Evolutionary conservation across 2,888 invertebrate species (phyloP).

Genomic region (Orthosia cruda): DNA sequence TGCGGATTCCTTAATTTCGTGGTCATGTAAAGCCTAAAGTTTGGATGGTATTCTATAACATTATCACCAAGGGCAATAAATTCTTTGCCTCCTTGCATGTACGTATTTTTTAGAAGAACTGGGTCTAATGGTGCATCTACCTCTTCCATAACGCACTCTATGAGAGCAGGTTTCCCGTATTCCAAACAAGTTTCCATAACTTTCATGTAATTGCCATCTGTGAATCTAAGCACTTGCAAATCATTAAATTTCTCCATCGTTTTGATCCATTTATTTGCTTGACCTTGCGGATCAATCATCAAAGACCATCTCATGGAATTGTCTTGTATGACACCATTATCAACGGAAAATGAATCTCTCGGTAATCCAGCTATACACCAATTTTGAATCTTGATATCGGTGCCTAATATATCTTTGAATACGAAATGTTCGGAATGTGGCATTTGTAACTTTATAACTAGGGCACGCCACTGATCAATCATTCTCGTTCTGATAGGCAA

Average conservation of each 20-base stretch:
- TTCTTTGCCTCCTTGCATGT: slow-evolving; percentile 94
- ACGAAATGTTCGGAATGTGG: slow-evolving; percentile 95
- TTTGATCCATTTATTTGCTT: slow-evolving; percentile 97
- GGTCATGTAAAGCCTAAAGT: slow-evolving; percentile 96
- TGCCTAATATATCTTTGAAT: slow-evolving; percentile 95
- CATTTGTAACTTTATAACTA: slow-evolving; percentile 93
- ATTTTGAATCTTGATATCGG: slow-evolving; percentile 96
- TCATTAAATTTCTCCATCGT: slow-evolving; percentile 95
- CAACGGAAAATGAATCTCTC: slow-evolving; percentile 95
- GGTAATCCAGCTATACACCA: slow-evolving; percentile 97
- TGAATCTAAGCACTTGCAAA: slow-evolving; percentile 94
- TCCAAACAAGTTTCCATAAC: slow-evolving; percentile 94
- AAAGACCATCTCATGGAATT: slow-evolving; percentile 95
- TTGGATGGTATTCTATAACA: slow-evolving; percentile 94
- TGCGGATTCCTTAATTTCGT: slow-evolving; percentile 96
- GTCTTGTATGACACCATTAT: slow-evolving; percentile 96
- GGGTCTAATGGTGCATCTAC: slow-evolving; percentile 96
- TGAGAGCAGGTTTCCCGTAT: slow-evolving; percentile 94
- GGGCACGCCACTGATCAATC: slow-evolving; percentile 94
- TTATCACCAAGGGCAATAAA: slow-evolving; percentile 96
- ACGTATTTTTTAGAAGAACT: slow-evolving; percentile 94
- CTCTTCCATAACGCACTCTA: slow-evolving; percentile 95
- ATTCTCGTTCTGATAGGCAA: slow-evolving; percentile 92
- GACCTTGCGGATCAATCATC: slow-evolving; percentile 96
- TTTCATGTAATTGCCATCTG: slow-evolving; percentile 95